phyloP scores from a whole-genome alignment of 1,140 invertebrate genomes.

The Proctacanthus coquilletti region DNA sequence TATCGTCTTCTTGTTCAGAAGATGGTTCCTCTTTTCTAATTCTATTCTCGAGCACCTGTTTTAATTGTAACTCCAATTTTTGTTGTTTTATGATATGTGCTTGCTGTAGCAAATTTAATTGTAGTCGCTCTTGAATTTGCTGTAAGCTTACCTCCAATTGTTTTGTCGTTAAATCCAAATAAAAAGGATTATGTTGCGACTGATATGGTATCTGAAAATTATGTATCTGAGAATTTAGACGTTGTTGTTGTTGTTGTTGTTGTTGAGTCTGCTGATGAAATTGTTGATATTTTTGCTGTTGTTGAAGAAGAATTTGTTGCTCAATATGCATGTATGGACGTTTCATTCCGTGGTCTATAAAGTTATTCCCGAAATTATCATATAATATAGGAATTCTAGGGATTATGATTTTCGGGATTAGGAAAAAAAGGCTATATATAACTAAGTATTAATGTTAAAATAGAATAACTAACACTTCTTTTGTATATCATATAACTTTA shows the following conservation, averaged over 20 bases:
- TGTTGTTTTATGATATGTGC: conserved; percentile 1
- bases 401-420: too few relatives aligned
- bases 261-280: not conserved
- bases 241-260: conserved; percentile 1
- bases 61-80: too few relatives aligned
- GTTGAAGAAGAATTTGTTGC: not conserved
- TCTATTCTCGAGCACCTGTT: too few relatives aligned
- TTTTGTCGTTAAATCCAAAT: not conserved
- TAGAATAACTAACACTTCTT: too few relatives aligned
- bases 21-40: too few relatives aligned
- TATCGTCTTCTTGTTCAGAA: too few relatives aligned
- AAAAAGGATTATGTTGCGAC: not conserved
- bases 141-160: not conserved
- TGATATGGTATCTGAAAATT: not conserved
- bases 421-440: too few relatives aligned
- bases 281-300: not conserved
- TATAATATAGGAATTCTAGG: too few relatives aligned
- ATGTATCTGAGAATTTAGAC: not conserved
- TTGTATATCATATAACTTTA: too few relatives aligned
- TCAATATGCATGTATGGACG: not conserved
- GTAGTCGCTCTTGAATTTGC: not conserved
- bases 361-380: too few relatives aligned
- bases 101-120: not conserved
- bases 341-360: conserved; percentile 1
- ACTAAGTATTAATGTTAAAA: too few relatives aligned